Evolutionary conservation across 2,888 invertebrate genomes (phyloP), one percentile per base, ranked within the genome.

Genomic region (Eupithecia subfuscata): DNA sequence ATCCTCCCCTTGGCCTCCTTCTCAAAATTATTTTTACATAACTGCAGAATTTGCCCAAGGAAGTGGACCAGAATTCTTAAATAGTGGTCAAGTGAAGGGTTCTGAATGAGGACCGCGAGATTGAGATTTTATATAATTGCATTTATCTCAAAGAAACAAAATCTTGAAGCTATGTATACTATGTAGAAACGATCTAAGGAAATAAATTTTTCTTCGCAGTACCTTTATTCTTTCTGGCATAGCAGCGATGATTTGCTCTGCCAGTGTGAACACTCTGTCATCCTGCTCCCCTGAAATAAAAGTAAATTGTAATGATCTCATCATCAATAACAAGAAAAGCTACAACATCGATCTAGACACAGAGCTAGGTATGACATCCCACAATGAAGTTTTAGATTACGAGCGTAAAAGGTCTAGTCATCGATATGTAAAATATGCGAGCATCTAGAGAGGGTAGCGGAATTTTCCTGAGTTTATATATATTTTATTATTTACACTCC

Each of bases 211-310:
- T 60, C 6, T 60, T 25, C 25, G 14, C 68, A 63, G 30, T 25
- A 37, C 5, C 97, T 99, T 99, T 89, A 99, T 99, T 86, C 99
- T 96, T 84, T 99, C 99, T 77, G 99, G 99, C 96, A 99, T 98
- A 16, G 99, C 99, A 73, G 99, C 99, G 87, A 99, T 99, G 85
- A 99, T 99, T 95, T 99, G 99, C 91, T 99, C 99, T 73, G 99
- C 99, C 88, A 99, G 95, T 74, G 98, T 98, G 86, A 98, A 96
- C 81, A 98, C 98, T 87, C 98, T 96, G 85, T 97, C 98, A 95
- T 98, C 98, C 95, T 98, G 98, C 92, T 98, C 98, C 97, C 98
- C 98, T 97, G 96, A 90, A 96, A 94, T 83, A 80, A 84, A 87
- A 85, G 84, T 83, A 84, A 89, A 82, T 88, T 88, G 87, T 91